These are phyloP conservation scores for Mus minutoides DNA, from an alignment of 2,797 vertebrate species.

Conservation along the genomic window DNA sequence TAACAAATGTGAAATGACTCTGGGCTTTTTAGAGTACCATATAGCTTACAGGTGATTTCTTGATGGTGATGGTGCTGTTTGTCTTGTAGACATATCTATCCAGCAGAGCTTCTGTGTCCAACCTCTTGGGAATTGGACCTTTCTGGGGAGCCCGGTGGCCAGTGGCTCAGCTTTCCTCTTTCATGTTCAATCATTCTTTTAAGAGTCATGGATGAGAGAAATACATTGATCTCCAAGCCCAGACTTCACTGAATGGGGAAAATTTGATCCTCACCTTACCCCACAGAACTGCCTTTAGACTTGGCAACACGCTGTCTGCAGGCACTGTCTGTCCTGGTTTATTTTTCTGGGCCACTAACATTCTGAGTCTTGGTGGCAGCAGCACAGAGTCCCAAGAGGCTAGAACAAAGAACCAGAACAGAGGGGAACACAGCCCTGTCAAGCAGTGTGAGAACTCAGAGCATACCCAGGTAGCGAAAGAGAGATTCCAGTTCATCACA, in stretches of 20 bases:
- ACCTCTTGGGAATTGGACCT: constrained; percentile 18
- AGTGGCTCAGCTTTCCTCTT: constrained; percentile 53
- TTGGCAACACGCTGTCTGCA: neutral
- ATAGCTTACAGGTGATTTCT: neutral
- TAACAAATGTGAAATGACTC: neutral
- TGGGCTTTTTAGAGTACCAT: neutral
- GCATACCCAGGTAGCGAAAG: neutral
- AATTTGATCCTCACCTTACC: constrained; percentile 31
- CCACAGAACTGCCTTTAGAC: constrained; percentile 42
- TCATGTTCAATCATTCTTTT: constrained; percentile 66
- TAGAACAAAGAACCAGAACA: constrained; percentile 42
- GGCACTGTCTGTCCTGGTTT: constrained; percentile 56
- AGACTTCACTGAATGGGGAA: constrained; percentile 19
- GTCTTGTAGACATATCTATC: neutral
- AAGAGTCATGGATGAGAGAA: constrained; percentile 50
- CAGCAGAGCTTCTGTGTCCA: neutral
- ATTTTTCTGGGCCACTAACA: constrained; percentile 44
- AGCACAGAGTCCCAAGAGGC: constrained; percentile 53
- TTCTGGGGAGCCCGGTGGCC: neutral
- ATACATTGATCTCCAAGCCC: constrained; percentile 10
- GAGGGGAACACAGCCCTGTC: neutral
- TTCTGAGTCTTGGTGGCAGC: constrained; percentile 54
- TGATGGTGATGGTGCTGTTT: neutral
- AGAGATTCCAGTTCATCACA: neutral
- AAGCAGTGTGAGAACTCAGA: neutral